Base-by-base conservation (phyloP, 2,113 vertebrate genomes). In the Mohoua ochrocephala region DNA sequence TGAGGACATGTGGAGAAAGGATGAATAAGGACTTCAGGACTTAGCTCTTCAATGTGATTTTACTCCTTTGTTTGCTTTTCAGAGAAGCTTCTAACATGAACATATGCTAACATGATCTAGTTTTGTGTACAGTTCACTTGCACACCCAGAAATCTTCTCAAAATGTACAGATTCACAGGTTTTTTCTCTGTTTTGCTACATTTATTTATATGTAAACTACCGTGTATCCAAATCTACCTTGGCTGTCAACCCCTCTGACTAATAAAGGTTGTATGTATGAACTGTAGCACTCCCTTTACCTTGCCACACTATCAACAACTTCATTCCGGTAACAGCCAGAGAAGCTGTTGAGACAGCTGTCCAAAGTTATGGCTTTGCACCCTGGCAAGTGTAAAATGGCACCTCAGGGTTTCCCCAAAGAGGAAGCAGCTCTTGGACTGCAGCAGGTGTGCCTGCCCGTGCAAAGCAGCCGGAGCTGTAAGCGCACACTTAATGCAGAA, bases 191-290 rank as follows among this genome's bases (percentile, higher is more conserved):
- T 47, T 60, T 74, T 53, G 26, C 70, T 77, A n/a, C 52, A 61
- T 85, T 80, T 79, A 39, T 94, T 90, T 77, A 15, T 68, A 74
- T 52, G 45, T 50, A 59, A 89, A 90, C n/a, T 47, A 74, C 37
- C n/a, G 4, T 41, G 22, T n/a, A 61, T 59, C 84, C 42, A 56
- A 76, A 53, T 70, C 60, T 39, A 82, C 50, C 49, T 74, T 87
- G 89, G 31, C 70, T 94, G 50, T 87, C 78, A 85, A 64, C 42
- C 39, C 57, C 53, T 87, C 59, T 87, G 67, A 92, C 79, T 84
- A 97, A 96, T 97, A 97, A 97, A 96, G 44, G 22, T 60, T 92
- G 52, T 68, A 65, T 31, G 44, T 61, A 92, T 41, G 35, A 82
- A 42, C 12, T 45, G 52, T 26, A 89, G 79, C 57, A 49, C 35